phyloP scores from a whole-genome alignment of 64 coral and sea anemone genomes.

The Pocillopora verrucosa region DNA sequence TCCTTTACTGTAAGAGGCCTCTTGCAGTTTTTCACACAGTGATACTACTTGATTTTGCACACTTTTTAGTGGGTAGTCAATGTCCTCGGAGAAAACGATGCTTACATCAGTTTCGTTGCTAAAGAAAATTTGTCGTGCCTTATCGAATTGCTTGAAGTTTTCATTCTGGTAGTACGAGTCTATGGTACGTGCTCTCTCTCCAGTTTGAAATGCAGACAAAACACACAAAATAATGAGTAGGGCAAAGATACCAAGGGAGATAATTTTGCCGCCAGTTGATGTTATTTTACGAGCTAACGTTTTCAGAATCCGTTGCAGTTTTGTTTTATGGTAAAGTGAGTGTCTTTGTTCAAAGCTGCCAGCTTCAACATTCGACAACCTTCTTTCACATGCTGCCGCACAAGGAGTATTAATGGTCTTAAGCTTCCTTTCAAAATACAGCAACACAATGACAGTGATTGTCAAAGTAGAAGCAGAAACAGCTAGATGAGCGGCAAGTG shows the following conservation, averaged over 20 bases:
- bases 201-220: background rate
- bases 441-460: background rate
- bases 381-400: no score
- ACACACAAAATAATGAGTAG: background rate
- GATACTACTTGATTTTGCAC: background rate
- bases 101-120: background rate
- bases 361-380: no score
- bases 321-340: no score
- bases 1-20: background rate
- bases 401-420: background rate
- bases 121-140: conserved; percentile 1
- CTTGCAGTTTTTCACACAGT: background rate
- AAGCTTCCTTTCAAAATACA: background rate
- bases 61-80: background rate
- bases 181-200: background rate
- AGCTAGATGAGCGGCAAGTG: background rate
- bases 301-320: no score
- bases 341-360: no score
- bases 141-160: background rate
- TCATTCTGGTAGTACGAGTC: background rate
- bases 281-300: no score
- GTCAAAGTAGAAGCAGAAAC: background rate
- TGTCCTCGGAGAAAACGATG: background rate
- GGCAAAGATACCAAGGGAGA: background rate
- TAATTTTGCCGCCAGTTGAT: background rate